These are phyloP conservation scores for Urosaurus nigricauda DNA, from an alignment of 2,797 vertebrate genomes.

Conservation along the genomic window DNA sequence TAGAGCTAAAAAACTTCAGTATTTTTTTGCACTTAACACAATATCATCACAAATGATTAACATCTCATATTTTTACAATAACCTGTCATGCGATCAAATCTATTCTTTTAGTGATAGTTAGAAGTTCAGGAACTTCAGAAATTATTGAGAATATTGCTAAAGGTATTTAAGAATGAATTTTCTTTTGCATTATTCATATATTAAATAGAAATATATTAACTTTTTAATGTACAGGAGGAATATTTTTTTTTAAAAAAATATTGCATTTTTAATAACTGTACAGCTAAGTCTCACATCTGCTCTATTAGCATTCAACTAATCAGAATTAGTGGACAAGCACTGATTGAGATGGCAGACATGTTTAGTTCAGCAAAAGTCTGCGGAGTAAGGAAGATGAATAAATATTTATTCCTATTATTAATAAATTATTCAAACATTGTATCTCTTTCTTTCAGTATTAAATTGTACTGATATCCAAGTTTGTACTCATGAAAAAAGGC, in stretches of 20 bases:
- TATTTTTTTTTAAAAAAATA: conserved; percentile 10
- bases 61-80: conserved; percentile 62
- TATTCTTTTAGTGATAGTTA: conserved; percentile 47
- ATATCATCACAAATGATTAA: conserved; percentile 56
- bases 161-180: conserved; percentile 42
- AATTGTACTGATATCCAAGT: not conserved
- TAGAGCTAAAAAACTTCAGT: conserved; percentile 58
- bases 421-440: conserved; percentile 2
- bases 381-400: conserved; percentile 25
- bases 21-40: conserved; percentile 66
- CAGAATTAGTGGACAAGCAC: not conserved
- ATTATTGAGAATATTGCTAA: conserved; percentile 51
- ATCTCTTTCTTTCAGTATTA: conserved; percentile 5
- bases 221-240: conserved; percentile 23
- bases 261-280: conserved; percentile 44
- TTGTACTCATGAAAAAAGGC: not conserved
- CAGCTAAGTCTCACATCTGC: conserved; percentile 33
- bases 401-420: not conserved
- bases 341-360: not conserved
- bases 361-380: not conserved
- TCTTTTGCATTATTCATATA: conserved; percentile 20
- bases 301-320: conserved; percentile 24
- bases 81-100: conserved; percentile 45
- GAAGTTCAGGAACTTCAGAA: conserved; percentile 52
- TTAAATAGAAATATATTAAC: conserved; percentile 20